phyloP scores from a whole-genome alignment of 2,888 invertebrate species.

The Trilocha varians region DNA sequence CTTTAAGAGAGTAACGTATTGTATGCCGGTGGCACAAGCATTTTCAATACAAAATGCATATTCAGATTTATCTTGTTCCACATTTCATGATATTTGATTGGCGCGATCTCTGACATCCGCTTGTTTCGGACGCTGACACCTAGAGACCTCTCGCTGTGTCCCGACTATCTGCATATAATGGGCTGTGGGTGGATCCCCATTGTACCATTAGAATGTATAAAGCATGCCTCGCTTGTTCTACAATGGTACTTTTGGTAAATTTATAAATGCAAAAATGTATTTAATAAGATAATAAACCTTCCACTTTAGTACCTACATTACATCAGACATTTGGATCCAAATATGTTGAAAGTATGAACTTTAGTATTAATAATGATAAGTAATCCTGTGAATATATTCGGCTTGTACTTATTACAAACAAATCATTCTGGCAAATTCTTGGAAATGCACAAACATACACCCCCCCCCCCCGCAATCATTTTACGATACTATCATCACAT shows the following conservation, averaged over 20 bases:
- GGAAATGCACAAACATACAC: too few relatives aligned
- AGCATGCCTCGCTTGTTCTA: conserved; percentile 7
- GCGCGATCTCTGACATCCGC: conserved; percentile 33
- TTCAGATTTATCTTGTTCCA: conserved; percentile 25
- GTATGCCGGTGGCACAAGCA: too few relatives aligned
- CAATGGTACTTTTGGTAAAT: not conserved
- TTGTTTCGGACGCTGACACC: conserved; percentile 18
- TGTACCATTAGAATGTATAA: conserved; percentile 46
- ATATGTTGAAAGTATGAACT: too few relatives aligned
- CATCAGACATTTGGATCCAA: too few relatives aligned
- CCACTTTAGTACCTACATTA: too few relatives aligned
- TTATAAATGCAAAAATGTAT: not conserved
- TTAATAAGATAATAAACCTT: not conserved
- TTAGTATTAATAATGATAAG: too few relatives aligned
- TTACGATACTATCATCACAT: too few relatives aligned
- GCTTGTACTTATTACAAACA: too few relatives aligned
- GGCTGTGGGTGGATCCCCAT: conserved; percentile 50
- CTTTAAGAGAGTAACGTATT: too few relatives aligned
- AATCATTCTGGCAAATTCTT: too few relatives aligned
- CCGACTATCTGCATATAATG: conserved; percentile 63
- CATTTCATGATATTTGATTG: conserved; percentile 25
- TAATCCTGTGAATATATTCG: too few relatives aligned
- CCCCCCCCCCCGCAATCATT: too few relatives aligned
- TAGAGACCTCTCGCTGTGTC: conserved; percentile 21
- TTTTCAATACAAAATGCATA: conserved; percentile 18